Conservation (phyloP, 2,797 vertebrate genomes). For the Pteronotus mesoamericanus region DNA sequence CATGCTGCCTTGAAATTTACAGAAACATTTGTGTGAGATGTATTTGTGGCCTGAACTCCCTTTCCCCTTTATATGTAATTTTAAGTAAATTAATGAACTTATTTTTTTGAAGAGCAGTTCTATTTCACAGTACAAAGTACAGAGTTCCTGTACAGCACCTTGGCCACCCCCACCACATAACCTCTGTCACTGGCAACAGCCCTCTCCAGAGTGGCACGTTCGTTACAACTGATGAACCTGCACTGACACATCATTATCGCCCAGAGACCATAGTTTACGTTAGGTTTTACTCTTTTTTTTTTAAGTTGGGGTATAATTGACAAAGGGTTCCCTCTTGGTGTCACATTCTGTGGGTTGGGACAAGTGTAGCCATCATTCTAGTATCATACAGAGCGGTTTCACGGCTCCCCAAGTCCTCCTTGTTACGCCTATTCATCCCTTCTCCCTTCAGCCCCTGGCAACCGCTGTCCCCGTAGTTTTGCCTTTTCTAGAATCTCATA, state of each 20-base stretch:
- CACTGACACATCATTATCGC: not conserved
- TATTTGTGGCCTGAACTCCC: not conserved
- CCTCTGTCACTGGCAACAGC: not conserved
- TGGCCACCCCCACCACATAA: fast-evolving
- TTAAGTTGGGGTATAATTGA: not conserved
- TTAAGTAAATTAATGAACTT: not conserved
- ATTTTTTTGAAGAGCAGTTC: not conserved
- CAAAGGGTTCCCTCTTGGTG: not conserved
- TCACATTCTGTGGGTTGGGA: not conserved
- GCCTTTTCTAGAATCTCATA: not conserved
- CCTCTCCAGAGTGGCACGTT: too few species aligned
- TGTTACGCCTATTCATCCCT: not conserved
- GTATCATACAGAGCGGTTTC: not conserved
- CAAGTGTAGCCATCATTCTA: not conserved
- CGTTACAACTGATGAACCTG: not conserved
- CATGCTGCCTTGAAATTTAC: not conserved
- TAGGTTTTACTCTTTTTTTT: not conserved
- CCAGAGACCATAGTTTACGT: not conserved
- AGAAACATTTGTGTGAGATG: not conserved
- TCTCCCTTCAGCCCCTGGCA: not conserved
- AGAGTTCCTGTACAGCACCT: not conserved
- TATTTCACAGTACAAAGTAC: not conserved
- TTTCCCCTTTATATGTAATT: not conserved
- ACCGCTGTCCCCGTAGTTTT: not conserved
- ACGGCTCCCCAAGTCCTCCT: not conserved